Conservation (phyloP, 2,888 invertebrate species). For the Sericinus montela region DNA sequence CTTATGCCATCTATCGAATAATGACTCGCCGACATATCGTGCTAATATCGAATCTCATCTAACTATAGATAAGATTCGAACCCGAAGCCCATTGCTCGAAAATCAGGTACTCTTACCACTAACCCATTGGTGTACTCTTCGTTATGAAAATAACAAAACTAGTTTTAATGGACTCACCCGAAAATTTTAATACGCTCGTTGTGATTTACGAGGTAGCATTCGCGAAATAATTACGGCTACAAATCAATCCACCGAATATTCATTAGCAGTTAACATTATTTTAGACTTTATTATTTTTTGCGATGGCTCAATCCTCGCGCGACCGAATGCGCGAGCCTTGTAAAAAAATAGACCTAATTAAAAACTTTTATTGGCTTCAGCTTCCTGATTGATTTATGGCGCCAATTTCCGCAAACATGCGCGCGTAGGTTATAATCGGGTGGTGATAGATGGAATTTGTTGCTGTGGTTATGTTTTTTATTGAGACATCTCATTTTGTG, state of each 20-base stretch:
- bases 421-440: constrained; percentile 1
- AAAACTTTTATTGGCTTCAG: constrained; percentile 7
- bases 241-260: constrained; percentile 11
- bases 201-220: constrained; percentile 10
- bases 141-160: constrained; percentile 3
- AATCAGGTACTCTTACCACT: too few relatives aligned
- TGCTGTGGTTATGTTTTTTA: constrained; percentile 17
- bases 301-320: not conserved
- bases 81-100: too few relatives aligned
- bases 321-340: not conserved
- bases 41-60: too few relatives aligned
- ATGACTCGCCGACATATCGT: too few relatives aligned
- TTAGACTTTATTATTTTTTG: constrained; percentile 2
- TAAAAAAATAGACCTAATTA: constrained; percentile 6
- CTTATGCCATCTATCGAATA: too few relatives aligned
- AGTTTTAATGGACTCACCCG: not conserved
- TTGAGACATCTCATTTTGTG: not conserved
- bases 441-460: constrained; percentile 23
- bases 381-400: constrained; percentile 11
- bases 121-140: too few relatives aligned
- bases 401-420: constrained; percentile 9
- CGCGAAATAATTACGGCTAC: constrained; percentile 9
- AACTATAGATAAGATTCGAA: too few relatives aligned
- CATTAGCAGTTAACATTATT: constrained; percentile 8
- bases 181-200: constrained; percentile 1